Evolutionary conservation across 2,113 vertebrate genomes (phyloP).

Genomic region (Philantomba maxwellii): DNA sequence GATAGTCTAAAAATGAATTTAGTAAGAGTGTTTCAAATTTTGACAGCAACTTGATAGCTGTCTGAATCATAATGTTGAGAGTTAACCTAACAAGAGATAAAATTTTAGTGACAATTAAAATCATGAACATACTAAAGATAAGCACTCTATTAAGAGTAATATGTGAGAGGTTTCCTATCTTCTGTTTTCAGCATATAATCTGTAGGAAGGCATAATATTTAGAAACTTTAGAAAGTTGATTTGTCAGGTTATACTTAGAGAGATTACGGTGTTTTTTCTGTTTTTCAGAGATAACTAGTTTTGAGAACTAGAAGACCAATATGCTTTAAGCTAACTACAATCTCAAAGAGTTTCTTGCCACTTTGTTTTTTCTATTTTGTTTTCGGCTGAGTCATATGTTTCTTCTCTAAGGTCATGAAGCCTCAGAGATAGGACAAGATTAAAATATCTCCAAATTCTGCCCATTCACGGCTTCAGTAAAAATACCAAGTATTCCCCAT

Average conservation of each 20-base stretch:
- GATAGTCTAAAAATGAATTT: neutral
- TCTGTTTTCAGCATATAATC: neutral
- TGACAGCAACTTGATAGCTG: neutral
- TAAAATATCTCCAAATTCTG: neutral
- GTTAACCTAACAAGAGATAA: conserved; percentile 24
- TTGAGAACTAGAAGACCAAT: neutral
- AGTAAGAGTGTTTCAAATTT: neutral
- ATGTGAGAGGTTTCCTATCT: neutral
- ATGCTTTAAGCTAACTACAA: neutral
- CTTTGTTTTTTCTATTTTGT: neutral
- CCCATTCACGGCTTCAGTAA: neutral
- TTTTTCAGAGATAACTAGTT: neutral
- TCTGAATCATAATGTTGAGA: neutral
- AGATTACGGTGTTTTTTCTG: neutral
- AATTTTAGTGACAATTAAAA: conserved; percentile 12
- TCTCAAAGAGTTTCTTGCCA: neutral
- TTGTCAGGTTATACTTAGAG: neutral
- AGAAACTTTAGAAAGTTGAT: neutral
- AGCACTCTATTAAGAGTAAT: conserved; percentile 37
- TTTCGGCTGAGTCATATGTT: neutral
- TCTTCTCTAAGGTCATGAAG: neutral
- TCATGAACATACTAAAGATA: neutral
- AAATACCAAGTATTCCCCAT: neutral
- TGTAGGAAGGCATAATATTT: neutral
- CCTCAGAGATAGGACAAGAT: neutral